A percentile compares a stretch with the other conserved stretches of the same genome.
Conservation (phyloP, 2,113 vertebrate species). For the Hassar affinis region DNA sequence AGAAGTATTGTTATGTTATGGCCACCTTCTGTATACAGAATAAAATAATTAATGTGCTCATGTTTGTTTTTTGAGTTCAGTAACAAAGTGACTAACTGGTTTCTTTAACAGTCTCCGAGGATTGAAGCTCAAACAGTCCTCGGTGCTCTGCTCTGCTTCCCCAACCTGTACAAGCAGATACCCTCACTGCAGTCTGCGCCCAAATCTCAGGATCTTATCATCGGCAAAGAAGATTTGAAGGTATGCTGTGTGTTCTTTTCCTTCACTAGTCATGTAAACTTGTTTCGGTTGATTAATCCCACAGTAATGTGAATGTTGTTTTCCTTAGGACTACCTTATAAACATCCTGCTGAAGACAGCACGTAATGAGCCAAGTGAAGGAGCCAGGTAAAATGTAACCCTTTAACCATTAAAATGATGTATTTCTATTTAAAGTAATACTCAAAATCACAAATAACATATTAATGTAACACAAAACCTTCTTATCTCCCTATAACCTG, state of each 20-base stretch:
- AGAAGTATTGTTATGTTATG: background rate
- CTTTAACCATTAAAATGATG: too few relatives aligned
- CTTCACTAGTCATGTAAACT: background rate
- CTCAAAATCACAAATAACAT: background rate
- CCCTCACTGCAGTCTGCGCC: conserved; percentile 72
- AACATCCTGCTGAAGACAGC: conserved; percentile 88
- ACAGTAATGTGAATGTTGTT: background rate
- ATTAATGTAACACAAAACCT: background rate
- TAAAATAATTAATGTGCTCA: background rate
- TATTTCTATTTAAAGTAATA: too few relatives aligned
- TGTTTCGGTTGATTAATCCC: background rate
- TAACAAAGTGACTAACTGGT: background rate
- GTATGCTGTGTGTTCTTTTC: conserved; percentile 63
- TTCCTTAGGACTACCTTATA: conserved; percentile 82
- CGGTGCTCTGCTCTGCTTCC: conserved; percentile 94
- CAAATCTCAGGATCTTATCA: conserved; percentile 68
- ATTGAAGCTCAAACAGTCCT: conserved; percentile 91
- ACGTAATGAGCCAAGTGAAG: conserved; percentile 87
- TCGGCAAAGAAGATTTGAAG: conserved; percentile 83
- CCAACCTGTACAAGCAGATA: conserved; percentile 86
- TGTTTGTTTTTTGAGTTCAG: conserved; percentile 3
- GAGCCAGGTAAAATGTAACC: conserved; percentile 79
- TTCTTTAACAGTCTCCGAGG: conserved; percentile 79
- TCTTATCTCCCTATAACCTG: background rate
- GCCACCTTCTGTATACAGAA: background rate